Evolutionary conservation across 2,888 invertebrate genomes (phyloP).

Genomic region (Machimus rusticus): DNA sequence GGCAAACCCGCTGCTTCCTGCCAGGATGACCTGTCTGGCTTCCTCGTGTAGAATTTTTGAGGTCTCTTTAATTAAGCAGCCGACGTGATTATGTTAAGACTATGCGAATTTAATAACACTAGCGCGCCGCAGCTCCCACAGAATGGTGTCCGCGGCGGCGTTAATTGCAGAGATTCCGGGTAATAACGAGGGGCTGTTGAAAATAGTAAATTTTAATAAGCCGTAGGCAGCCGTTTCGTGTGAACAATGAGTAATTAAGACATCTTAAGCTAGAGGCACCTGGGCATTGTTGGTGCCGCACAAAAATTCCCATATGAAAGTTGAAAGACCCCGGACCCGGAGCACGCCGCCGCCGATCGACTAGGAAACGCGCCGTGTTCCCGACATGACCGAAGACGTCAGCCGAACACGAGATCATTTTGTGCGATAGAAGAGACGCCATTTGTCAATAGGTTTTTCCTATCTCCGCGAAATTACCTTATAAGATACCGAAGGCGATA

Average conservation of each 20-base stretch:
- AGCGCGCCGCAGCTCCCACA: neutral
- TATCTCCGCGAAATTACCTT: conserved; percentile 44
- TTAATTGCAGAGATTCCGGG: conserved; percentile 8
- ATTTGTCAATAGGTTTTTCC: conserved; percentile 45
- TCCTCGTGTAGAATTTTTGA: neutral
- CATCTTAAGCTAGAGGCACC: conserved; percentile 17
- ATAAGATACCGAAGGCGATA: conserved; percentile 43
- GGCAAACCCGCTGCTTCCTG: neutral
- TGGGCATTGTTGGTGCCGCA: conserved; percentile 8
- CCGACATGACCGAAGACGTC: conserved; percentile 34
- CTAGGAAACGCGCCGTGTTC: conserved; percentile 26
- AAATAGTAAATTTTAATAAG: conserved; percentile 20
- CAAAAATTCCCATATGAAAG: conserved; percentile 31
- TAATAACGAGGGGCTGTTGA: neutral
- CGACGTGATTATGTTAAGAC: neutral
- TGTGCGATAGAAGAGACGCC: conserved; percentile 40
- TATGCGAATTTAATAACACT: neutral
- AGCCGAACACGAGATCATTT: conserved; percentile 40
- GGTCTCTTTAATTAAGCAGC: neutral
- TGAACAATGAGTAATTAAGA: conserved; percentile 47
- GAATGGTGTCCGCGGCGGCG: neutral
- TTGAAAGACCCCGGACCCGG: conserved; percentile 44
- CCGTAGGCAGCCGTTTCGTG: neutral
- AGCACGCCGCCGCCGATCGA: neutral
- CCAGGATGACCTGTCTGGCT: neutral